Evolutionary conservation across 2,888 invertebrate genomes (phyloP), one percentile per base, ranked within the genome.

Genomic region (Himalopsyche kuldschensis): DNA sequence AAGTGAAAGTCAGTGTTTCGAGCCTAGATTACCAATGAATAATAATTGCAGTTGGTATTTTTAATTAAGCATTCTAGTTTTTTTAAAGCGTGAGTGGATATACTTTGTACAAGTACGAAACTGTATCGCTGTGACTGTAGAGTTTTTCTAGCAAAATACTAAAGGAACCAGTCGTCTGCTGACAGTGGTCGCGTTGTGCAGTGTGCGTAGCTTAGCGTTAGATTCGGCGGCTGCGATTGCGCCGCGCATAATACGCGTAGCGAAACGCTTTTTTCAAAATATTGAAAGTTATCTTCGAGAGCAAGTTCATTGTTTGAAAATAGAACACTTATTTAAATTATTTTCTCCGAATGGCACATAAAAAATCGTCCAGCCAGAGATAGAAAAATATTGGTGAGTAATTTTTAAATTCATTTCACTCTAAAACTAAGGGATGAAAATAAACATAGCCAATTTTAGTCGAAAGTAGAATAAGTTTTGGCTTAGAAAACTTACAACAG

Each of bases 221-320:
- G 76, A 75, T 84, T 84, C 27, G 79, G 84, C 84, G 82, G 82
- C 76, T 32, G 35, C 76, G 76, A 41, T 32, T 82, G 84, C 82
- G 84, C 82, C 84, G 84, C 80, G 82, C 84, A 76, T 69, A 81
- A 82, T 78, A 80, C 84, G 84, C 82, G 80, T 84, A 79, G 82
- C 84, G 76, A 81, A 79, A 75, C 78, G 81, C 48, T 76, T 27
- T 83, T 81, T 81, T 81, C 84, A 82, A 84, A 82, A 84, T 84
- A 82, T 84, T 84, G 84, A 84, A 84, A 84, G 84, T 84, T 84
- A 76, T 84, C 80, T 79, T 77, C 84, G 20, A 76, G 76, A 84
- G 41, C 84, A 79, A 84, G 84, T 84, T 84, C 84, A 84, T 82
- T 84, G 81, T 84, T 84, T 84, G 84, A 47, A 77, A 79, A 76